phyloP scores from a whole-genome alignment of 2,797 vertebrate genomes.

The Tiaroga cobitis region DNA sequence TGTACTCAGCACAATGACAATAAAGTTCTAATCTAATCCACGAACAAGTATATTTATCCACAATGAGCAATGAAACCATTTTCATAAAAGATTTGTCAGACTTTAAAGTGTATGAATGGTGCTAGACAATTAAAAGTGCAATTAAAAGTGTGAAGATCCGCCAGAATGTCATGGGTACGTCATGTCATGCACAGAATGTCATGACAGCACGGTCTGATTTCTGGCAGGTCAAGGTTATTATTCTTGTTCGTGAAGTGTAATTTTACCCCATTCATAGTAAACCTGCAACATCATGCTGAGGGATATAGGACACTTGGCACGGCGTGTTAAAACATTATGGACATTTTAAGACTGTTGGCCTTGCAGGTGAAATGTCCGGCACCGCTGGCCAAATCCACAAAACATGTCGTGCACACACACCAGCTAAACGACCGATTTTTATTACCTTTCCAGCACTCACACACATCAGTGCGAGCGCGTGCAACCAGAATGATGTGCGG shows the following conservation, averaged over 20 bases:
- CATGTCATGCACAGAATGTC: no score
- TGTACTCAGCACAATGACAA: neutral
- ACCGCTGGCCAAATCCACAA: slow-evolving; percentile 49
- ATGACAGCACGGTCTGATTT: slow-evolving; percentile 12
- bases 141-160: slow-evolving; percentile 9
- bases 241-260: slow-evolving; percentile 23
- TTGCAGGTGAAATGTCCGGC: slow-evolving; percentile 46
- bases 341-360: slow-evolving; percentile 44
- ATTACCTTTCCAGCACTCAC: slow-evolving; percentile 45
- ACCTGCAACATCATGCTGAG: slow-evolving; percentile 26
- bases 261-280: slow-evolving; percentile 26
- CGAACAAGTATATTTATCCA: neutral
- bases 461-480: slow-evolving; percentile 41
- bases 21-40: neutral
- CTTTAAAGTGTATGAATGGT: neutral
- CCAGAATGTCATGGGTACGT: neutral
- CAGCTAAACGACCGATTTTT: slow-evolving; percentile 48
- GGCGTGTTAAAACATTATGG: slow-evolving; percentile 33
- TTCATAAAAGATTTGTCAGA: neutral
- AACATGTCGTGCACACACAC: slow-evolving; percentile 41
- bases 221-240: slow-evolving; percentile 14
- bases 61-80: neutral
- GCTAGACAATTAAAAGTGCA: neutral
- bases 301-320: slow-evolving; percentile 37
- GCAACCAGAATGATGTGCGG: slow-evolving; percentile 38